phyloP scores from a whole-genome alignment of 1,140 invertebrate genomes.

The Triops longicaudatus region DNA sequence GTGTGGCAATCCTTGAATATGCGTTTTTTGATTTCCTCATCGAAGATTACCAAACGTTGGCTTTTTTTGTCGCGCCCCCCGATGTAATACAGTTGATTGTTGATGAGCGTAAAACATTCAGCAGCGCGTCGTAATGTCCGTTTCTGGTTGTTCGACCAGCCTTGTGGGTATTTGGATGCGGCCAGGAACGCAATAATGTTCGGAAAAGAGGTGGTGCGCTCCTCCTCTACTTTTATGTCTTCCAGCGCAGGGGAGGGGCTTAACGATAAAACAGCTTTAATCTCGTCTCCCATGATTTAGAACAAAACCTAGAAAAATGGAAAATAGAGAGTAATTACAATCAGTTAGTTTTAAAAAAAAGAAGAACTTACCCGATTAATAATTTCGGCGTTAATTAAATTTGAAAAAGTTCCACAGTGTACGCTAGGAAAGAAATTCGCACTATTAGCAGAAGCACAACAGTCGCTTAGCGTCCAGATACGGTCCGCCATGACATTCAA shows the following conservation, averaged over 20 bases:
- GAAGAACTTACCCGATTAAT: background rate
- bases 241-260: background rate
- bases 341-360: too few relatives aligned
- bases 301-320: background rate
- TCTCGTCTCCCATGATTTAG: background rate
- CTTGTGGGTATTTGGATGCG: constrained; percentile 17
- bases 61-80: constrained; percentile 17
- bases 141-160: constrained; percentile 20
- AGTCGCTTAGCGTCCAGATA: background rate
- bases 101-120: constrained; percentile 17
- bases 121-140: constrained; percentile 21
- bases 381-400: too few relatives aligned
- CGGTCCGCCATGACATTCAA: background rate
- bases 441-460: background rate
- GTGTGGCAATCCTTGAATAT: constrained; percentile 26
- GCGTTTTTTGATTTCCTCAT: constrained; percentile 20
- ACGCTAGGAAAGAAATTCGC: background rate
- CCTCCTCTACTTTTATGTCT: background rate
- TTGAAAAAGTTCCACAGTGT: too few relatives aligned
- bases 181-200: constrained; percentile 22
- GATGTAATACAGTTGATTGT: constrained; percentile 24
- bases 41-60: constrained; percentile 22
- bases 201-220: constrained; percentile 20
- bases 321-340: too few relatives aligned
- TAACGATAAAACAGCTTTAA: background rate